These are phyloP conservation scores for Bolborhynchus lineola DNA, from an alignment of 2,113 vertebrate species.

Conservation along the genomic window DNA sequence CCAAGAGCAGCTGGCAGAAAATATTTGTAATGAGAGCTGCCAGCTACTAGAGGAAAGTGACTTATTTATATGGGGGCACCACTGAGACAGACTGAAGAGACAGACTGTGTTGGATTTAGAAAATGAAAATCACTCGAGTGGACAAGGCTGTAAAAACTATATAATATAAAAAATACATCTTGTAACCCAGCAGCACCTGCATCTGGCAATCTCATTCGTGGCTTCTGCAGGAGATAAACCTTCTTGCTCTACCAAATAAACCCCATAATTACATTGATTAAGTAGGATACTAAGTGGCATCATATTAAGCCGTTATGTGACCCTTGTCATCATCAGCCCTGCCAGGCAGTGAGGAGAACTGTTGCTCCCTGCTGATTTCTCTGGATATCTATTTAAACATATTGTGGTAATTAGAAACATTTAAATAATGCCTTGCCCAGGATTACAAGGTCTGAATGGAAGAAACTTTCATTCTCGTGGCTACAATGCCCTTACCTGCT, in stretches of 20 bases:
- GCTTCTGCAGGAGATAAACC: conserved; percentile 47
- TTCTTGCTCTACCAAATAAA: conserved; percentile 54
- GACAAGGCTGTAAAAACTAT: conserved; percentile 45
- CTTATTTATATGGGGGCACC: conserved; percentile 59
- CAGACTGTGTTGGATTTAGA: conserved; percentile 17
- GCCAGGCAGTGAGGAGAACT: conserved; percentile 24
- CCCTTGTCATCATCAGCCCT: conserved; percentile 52
- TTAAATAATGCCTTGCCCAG: conserved; percentile 35
- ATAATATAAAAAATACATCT: conserved; percentile 14
- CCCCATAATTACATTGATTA: conserved; percentile 58
- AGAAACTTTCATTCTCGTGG: conserved; percentile 6
- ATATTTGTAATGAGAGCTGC: conserved; percentile 56
- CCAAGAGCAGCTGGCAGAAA: conserved; percentile 64
- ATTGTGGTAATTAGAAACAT: conserved; percentile 55
- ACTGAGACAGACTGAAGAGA: conserved; percentile 52
- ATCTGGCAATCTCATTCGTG: conserved; percentile 43
- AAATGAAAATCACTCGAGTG: conserved; percentile 50
- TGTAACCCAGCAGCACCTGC: conserved; percentile 29
- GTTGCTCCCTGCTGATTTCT: conserved; percentile 50
- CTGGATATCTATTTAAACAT: conserved; percentile 49
- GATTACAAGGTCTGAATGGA: conserved; percentile 12
- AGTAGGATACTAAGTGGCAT: conserved; percentile 64
- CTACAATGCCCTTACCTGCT: not conserved
- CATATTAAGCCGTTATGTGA: conserved; percentile 60
- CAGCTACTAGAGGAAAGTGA: conserved; percentile 53